Percentiles rank a stretch among this genome's conserved stretches.
phyloP scores from a whole-genome alignment of 2,888 invertebrate genomes.

The Calameuta filiformis region DNA sequence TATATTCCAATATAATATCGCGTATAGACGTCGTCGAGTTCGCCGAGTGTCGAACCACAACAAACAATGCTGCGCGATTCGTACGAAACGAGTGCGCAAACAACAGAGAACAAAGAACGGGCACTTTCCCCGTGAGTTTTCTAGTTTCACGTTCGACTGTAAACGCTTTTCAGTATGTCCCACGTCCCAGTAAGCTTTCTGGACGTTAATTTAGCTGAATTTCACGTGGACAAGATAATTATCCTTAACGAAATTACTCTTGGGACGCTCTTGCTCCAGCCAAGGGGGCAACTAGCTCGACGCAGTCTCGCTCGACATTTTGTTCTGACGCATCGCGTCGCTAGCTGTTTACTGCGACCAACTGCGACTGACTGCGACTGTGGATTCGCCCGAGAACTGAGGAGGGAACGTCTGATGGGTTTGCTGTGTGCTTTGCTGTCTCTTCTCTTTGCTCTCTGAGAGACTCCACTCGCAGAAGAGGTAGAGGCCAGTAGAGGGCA shows the following conservation, averaged over 20 bases:
- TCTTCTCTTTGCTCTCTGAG: neutral
- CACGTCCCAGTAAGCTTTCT: neutral
- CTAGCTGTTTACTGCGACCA: conserved; percentile 59
- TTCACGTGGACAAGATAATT: neutral
- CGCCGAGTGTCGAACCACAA: conserved; percentile 32
- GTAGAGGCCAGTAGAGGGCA: too few relatives aligned
- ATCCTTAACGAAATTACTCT: conserved; percentile 5
- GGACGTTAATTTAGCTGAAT: neutral
- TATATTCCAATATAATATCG: neutral
- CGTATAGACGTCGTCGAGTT: neutral
- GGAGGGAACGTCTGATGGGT: conserved; percentile 40
- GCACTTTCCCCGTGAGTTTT: conserved; percentile 37
- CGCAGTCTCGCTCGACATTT: conserved; percentile 46
- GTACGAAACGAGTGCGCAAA: conserved; percentile 54
- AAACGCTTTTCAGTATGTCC: neutral
- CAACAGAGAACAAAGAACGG: conserved; percentile 50
- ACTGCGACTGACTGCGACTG: conserved; percentile 34
- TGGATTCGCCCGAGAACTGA: conserved; percentile 33
- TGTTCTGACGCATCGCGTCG: conserved; percentile 55
- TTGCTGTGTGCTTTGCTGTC: conserved; percentile 16
- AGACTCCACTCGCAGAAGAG: conserved; percentile 19
- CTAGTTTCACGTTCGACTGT: neutral
- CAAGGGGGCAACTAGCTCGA: conserved; percentile 35
- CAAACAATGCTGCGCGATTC: conserved; percentile 59
- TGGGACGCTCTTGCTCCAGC: conserved; percentile 19